Evolutionary conservation across 2,888 invertebrate species (phyloP), one percentile per base, ranked within the genome.

Genomic region (Tanytarsus gracilentus): DNA sequence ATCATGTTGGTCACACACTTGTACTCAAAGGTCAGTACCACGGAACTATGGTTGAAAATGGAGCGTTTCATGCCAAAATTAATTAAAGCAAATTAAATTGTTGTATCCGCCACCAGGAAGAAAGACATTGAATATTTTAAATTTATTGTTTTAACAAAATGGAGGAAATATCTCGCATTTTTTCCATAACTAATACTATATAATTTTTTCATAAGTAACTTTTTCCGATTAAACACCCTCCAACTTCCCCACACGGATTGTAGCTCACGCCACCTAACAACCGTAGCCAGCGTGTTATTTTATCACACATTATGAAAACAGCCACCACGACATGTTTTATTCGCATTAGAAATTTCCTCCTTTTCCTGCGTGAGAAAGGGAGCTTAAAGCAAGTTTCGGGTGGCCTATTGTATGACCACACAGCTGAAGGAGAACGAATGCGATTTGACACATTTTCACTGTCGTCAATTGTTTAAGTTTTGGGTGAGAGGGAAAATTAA

Each of bases 61-160:
- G 44, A 44, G 44, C 44, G 44, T 56, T 58, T 58, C 58, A 58
- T 58, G 58, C 58, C 29, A 30, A 58, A 58, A 58, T 58, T 58
- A 58, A 58, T 58, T 58, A 58, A 56, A 44, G 48, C 58, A 58
- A 58, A 58, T 58, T 58, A 58, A 58, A 58, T 58, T 44, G 58
- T 58, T 58, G 44, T 44, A 58, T 58, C 58, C 58, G 58, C 48
- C 18, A 25, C 11, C 27, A 58, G 58, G 29, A 48, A 58, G 16
- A 58, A 58, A 58, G 18, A 58, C 58, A 58, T 58, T 58, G 58
- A 58, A 58, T 58, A 58, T 58, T 58, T 58, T 58, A 58, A 58
- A 58, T 58, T 58, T 58, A 58, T 58, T 58, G 58, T 58, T 58
- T 58, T 58, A 58, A 58, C 58, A 58, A 58, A 58, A 58, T 58